Percentiles rank a stretch among this genome's conserved stretches.
phyloP scores from a whole-genome alignment of 1,140 invertebrate genomes.

The Atopsyche davidsoni region DNA sequence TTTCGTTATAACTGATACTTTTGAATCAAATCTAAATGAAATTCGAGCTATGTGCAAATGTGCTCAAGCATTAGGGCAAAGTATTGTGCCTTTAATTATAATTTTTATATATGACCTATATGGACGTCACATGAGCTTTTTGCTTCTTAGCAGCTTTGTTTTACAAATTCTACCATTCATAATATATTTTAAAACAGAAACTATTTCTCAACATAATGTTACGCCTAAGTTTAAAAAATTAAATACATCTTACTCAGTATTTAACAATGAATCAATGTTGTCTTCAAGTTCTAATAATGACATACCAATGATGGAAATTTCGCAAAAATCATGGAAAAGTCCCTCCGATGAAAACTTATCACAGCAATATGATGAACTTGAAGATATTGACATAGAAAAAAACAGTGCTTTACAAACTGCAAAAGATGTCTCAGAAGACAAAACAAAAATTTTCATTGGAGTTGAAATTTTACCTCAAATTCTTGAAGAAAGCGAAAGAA shows the following conservation, averaged over 20 bases:
- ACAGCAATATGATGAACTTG: slow-evolving; percentile 32
- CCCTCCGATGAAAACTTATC: slow-evolving; percentile 41
- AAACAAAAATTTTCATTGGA: slow-evolving; percentile 40
- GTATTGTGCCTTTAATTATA: slow-evolving; percentile 42
- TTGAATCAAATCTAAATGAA: slow-evolving; percentile 37
- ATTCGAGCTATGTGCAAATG: slow-evolving; percentile 37
- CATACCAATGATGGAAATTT: slow-evolving; percentile 40
- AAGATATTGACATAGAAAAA: slow-evolving; percentile 27
- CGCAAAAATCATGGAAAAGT: slow-evolving; percentile 45
- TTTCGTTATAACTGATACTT: slow-evolving; percentile 42
- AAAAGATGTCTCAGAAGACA: slow-evolving; percentile 33
- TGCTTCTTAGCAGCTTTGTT: slow-evolving; percentile 39
- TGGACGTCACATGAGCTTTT: slow-evolving; percentile 36
- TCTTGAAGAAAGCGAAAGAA: slow-evolving; percentile 44
- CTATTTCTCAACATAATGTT: slow-evolving; percentile 33
- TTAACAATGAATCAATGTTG: slow-evolving; percentile 35
- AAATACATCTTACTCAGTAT: slow-evolving; percentile 38
- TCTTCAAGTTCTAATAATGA: slow-evolving; percentile 34
- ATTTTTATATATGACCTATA: slow-evolving; percentile 39
- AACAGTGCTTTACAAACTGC: background rate
- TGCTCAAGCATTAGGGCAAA: slow-evolving; percentile 41
- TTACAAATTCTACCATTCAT: slow-evolving; percentile 42
- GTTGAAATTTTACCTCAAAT: slow-evolving; percentile 47
- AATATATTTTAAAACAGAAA: slow-evolving; percentile 38
- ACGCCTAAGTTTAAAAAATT: slow-evolving; percentile 39